phyloP scores from a whole-genome alignment of 1,140 invertebrate genomes.

The Drosophila nigrodunni region DNA sequence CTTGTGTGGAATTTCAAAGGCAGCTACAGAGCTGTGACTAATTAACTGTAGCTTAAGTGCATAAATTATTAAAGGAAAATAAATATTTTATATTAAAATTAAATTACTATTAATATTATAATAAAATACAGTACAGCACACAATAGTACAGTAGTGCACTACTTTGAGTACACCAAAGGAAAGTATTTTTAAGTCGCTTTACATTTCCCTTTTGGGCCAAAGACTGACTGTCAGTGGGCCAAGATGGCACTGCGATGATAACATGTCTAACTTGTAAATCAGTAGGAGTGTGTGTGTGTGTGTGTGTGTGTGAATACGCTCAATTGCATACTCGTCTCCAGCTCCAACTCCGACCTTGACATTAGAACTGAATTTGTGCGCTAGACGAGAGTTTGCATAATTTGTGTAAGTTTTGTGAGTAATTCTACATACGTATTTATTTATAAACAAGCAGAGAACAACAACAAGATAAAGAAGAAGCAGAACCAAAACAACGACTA shows the following conservation, averaged over 20 bases:
- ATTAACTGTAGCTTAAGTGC: not conserved
- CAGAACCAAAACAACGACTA: constrained; percentile 1
- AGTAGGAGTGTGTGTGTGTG: not conserved
- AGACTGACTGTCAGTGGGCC: constrained; percentile 11
- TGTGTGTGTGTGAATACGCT: not conserved
- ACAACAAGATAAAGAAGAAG: not conserved
- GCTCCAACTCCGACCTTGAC: constrained; percentile 22
- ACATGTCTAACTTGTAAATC: not conserved
- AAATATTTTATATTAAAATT: not conserved
- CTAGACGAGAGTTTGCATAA: not conserved
- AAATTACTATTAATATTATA: not conserved
- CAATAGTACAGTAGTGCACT: not conserved
- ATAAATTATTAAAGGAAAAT: not conserved
- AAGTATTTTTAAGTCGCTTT: not conserved
- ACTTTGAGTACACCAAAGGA: not conserved
- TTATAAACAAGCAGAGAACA: constrained; percentile 28
- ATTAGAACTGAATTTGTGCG: constrained; percentile 21
- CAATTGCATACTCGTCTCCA: constrained; percentile 1
- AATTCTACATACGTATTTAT: constrained; percentile 31
- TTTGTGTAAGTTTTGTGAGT: constrained; percentile 7
- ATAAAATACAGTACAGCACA: too few relatives aligned
- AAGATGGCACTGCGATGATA: constrained; percentile 3
- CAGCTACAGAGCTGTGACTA: not conserved
- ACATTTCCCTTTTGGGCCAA: too few relatives aligned
- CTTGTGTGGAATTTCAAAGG: not conserved